Base-by-base conservation (phyloP, 2,888 invertebrate species). In the Proisotoma minuta region DNA sequence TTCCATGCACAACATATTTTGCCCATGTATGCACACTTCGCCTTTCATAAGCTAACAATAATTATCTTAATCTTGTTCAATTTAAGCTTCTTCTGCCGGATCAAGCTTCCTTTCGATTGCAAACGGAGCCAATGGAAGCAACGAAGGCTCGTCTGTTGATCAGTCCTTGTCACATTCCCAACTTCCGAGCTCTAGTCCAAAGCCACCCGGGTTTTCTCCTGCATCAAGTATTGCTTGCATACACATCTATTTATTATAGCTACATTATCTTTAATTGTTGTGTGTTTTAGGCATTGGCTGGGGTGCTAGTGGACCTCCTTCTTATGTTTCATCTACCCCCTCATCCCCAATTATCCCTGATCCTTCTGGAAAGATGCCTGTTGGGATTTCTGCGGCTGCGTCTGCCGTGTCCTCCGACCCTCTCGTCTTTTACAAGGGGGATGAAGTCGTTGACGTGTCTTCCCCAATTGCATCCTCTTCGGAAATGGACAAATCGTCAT, bases 271-370 rank as follows among this genome's bases (percentile, higher is more conserved):
- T 52, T 52, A 27, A 3, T 28, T 28, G 5, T 52, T 8, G 8
- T 49, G 27, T 52, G 50, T 60, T 59, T 1, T 50, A 77, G 89
- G 89, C 68, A 75, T 79, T 48, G 79, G 79, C 20, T 91, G 90
- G 89, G 89, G 89, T 34, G 34, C 34, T 15, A 34, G 34, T 76
- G 89, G 88, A 2, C 90, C 91, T 4, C 89, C 90, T 0, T 92
- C 91, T 60, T 85, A 89, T 56, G 83, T 89, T 58, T 91, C 91
- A 0, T 79, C 78, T 64, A 88, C 87, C 5, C 91, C 91, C 0
- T 91, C 90, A 0, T 92, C 92, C 1, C 92, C 92, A 10, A 22
- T 24, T 8, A 15, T 23, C 15, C 49, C 23, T 23, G 8, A 22
- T 4, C 49, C 8, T 4, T 4, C 5, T 4, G 15, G n/a, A n/a